Base-by-base conservation (phyloP, 2,888 invertebrate genomes). In the Phytoseiulus persimilis region DNA sequence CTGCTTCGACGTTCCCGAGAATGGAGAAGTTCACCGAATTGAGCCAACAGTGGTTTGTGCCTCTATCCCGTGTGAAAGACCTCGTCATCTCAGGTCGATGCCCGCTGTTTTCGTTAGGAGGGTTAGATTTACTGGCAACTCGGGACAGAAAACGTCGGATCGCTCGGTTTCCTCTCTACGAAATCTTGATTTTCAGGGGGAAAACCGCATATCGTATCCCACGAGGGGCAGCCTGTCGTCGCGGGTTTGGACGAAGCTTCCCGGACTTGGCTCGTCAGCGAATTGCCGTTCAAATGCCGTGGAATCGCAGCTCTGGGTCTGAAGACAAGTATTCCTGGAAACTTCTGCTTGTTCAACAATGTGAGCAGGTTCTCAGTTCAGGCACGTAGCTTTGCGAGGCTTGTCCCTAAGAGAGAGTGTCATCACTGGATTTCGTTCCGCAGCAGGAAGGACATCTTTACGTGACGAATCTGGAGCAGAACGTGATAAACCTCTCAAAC, bases 31-130 rank as follows among this genome's bases (percentile, higher is more conserved):
- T 87, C 33, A 87, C 87, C n/a, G 32, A 87, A n/a, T 45, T 87
- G n/a, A 33, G 87, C 45, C 87, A 87, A 87, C 87, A 87, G 87
- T 87, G 32, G 32, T 45, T 28, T 23, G 87, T 87, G 87, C 87
- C 87, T 28, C 45, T 87, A 9, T 32, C 87, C 23, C 87, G 87
- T 9, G 45, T 87, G n/a, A 87, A 87, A 14, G 87, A 87, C n/a
- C 87, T 87, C 28, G 32, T 87, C 33, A 87, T 87, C 14, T 87
- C 87, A 33, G 87, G 87, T 87, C 14, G 32, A 45, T 32, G 3
- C 14, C 5, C 83, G 14, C 3, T 31, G 14, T 6, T 31, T 83
- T 31, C 83, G 6, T 83, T 39, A 39, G 3, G 3, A 3, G 3
- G 5, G 9, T 39, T 39, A 6, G 5, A 39, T 39, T 9, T 9